A percentile compares a stretch with the other conserved stretches of the same genome.
Evolutionary conservation across 2,113 vertebrate genomes (phyloP).

Genomic region (Nematolebias whitei): DNA sequence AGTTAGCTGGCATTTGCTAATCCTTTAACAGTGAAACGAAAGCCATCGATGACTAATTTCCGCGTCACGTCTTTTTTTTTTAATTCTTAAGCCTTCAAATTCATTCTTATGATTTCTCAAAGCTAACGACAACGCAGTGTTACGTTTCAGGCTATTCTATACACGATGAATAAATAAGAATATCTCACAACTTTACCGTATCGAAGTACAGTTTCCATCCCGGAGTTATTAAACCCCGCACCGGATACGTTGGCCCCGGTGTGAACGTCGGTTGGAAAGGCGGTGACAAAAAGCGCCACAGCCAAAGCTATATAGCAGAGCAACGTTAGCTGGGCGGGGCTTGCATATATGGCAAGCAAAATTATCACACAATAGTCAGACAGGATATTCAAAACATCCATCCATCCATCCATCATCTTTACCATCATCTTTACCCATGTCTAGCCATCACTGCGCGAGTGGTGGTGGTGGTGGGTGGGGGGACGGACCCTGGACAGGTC

Average conservation of each 20-base stretch:
- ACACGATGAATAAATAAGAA: not conserved
- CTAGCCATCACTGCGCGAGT: too few species aligned
- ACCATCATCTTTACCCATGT: too few species aligned
- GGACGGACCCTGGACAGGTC: too few species aligned
- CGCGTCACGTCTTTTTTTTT: conserved; percentile 34
- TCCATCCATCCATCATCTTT: too few species aligned
- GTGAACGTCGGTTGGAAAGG: conserved; percentile 46
- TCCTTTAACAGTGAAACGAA: conserved; percentile 45
- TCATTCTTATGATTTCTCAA: not conserved
- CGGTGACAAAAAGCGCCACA: conserved; percentile 36
- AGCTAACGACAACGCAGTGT: not conserved
- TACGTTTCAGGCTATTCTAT: not conserved
- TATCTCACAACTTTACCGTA: conserved; percentile 16
- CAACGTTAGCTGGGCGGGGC: conserved; percentile 62
- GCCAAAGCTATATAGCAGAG: conserved; percentile 23
- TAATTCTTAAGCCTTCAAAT: not conserved
- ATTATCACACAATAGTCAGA: not conserved
- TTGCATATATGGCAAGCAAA: not conserved
- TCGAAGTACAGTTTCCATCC: conserved; percentile 27
- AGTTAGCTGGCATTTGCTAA: conserved; percentile 60
- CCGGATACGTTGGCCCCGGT: conserved; percentile 30
- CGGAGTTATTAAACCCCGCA: conserved; percentile 12
- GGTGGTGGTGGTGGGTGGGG: too few species aligned
- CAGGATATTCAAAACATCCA: not conserved
- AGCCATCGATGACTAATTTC: conserved; percentile 36